These are phyloP conservation scores for Chrosomus eos DNA, from an alignment of 2,797 vertebrate species.

Conservation along the genomic window DNA sequence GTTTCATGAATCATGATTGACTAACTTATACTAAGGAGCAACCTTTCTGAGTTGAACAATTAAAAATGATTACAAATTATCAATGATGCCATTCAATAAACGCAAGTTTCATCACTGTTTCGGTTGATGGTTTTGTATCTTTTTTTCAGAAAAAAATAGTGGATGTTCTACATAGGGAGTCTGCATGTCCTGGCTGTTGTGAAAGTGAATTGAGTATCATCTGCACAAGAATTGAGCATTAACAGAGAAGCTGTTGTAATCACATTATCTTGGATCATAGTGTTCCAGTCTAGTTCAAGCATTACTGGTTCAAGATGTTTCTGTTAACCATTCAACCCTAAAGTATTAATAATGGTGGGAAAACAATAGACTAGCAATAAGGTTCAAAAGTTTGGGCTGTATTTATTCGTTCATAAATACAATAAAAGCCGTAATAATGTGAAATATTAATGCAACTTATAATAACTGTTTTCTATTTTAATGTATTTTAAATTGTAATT, in stretches of 20 bases:
- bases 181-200: background rate
- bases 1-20: conserved; percentile 54
- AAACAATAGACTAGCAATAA: background rate
- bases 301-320: background rate
- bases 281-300: background rate
- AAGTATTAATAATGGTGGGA: background rate
- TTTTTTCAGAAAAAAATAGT: background rate
- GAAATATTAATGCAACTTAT: background rate
- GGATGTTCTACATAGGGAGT: background rate
- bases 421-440: background rate
- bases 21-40: conserved; percentile 48
- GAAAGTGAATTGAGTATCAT: background rate
- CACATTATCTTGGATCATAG: background rate
- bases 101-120: conserved; percentile 47
- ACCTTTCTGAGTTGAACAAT: conserved; percentile 52
- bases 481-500: background rate
- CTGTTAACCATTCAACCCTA: background rate
- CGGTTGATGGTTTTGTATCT: conserved; percentile 13
- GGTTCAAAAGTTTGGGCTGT: background rate
- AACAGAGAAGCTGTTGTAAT: background rate
- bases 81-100: conserved; percentile 61
- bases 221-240: background rate
- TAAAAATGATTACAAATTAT: conserved; percentile 48
- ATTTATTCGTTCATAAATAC: background rate
- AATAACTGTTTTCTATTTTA: background rate